Percentiles rank a stretch among this genome's conserved stretches.
Evolutionary conservation across 2,888 invertebrate species (phyloP).

Genomic region (Homarus gammarus): DNA sequence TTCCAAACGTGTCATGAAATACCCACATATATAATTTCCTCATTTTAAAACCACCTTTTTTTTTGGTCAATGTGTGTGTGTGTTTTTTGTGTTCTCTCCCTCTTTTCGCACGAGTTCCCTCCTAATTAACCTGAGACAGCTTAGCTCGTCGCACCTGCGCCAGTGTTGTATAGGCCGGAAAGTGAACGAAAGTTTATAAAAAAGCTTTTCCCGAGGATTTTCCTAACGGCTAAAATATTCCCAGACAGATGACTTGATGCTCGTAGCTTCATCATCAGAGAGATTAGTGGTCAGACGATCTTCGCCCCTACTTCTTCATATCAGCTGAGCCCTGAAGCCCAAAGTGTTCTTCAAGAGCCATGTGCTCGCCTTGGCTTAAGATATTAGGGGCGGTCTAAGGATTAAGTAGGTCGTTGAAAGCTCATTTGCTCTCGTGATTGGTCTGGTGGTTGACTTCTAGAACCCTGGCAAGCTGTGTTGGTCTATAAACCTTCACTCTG

Average conservation of each 20-base stretch:
- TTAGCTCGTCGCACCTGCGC: background rate
- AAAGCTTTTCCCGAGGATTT: background rate
- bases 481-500: background rate
- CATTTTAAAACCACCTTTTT: background rate
- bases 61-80: background rate
- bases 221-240: background rate
- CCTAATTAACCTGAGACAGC: background rate
- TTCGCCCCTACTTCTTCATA: background rate
- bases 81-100: slow-evolving; percentile 2
- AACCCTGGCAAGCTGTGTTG: slow-evolving; percentile 15
- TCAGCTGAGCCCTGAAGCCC: background rate
- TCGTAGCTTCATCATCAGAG: background rate
- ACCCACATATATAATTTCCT: slow-evolving; percentile 25
- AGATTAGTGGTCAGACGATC: slow-evolving; percentile 5
- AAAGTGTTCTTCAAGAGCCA: background rate
- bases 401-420: slow-evolving; percentile 39
- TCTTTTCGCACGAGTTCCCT: background rate
- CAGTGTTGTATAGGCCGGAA: slow-evolving; percentile 2
- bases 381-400: slow-evolving; percentile 38
- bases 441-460: slow-evolving; percentile 10
- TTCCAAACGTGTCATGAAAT: slow-evolving; percentile 22
- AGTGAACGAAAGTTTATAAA: background rate
- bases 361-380: slow-evolving; percentile 30
- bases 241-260: background rate
- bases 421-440: slow-evolving; percentile 37